phyloP scores from a whole-genome alignment of 1,140 invertebrate genomes.

The Heliconius hermathena region DNA sequence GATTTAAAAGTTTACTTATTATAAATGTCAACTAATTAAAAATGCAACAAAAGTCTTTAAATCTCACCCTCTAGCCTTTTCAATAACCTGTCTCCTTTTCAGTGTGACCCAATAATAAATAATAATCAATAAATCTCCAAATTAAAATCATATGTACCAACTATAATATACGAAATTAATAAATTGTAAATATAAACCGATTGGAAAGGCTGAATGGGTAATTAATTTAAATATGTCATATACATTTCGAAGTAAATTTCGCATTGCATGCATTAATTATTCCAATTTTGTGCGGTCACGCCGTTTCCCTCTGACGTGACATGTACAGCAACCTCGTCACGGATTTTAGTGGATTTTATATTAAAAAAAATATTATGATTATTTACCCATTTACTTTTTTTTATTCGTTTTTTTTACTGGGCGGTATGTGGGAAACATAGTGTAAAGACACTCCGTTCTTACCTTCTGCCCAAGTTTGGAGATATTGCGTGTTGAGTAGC shows the following conservation, averaged over 20 bases:
- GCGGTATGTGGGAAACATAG: too few species aligned
- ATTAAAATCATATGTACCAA: not conserved
- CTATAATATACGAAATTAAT: not conserved
- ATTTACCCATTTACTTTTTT: not conserved
- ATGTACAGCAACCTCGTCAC: not conserved
- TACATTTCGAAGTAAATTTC: constrained; percentile 8
- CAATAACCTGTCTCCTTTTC: too few species aligned
- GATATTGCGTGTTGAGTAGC: too few species aligned
- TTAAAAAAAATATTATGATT: not conserved
- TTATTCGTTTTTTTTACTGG: too few species aligned
- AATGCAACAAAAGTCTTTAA: too few species aligned
- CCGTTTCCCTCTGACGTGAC: not conserved
- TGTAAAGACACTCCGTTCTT: too few species aligned
- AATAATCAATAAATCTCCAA: not conserved
- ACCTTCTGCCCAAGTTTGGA: too few species aligned
- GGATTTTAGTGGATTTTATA: not conserved
- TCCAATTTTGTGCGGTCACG: constrained; percentile 10
- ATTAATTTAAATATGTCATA: constrained; percentile 13
- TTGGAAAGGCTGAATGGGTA: constrained; percentile 1
- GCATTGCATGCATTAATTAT: constrained; percentile 11
- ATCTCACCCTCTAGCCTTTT: too few species aligned
- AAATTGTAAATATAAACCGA: not conserved
- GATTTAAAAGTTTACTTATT: too few species aligned
- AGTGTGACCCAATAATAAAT: not conserved
- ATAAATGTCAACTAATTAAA: too few species aligned